Base-by-base conservation (phyloP, 2,888 invertebrate genomes). In the Prenolepis imparis region DNA sequence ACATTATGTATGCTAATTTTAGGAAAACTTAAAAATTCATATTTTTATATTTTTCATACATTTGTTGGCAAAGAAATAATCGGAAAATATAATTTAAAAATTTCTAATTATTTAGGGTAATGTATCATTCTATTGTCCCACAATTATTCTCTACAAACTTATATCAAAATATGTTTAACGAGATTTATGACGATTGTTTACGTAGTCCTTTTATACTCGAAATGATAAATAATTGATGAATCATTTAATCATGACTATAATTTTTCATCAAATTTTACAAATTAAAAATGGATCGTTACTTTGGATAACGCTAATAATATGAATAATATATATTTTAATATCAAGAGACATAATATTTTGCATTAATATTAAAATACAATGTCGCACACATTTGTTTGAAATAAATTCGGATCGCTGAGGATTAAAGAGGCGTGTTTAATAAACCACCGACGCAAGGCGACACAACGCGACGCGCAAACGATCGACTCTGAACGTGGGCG, bases 401-500 rank as follows among this genome's bases (percentile, higher is more conserved):
- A 39, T 39, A 3, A 15, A 41, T 73, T 41, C 9, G 18, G 9
- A 72, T 57, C 18, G 39, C 24, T 0, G 15, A 36, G 21, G 12
- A 59, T 73, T 59, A n/a, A 59, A 73, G 36, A 36, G 70, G n/a
- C 5, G 32, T 28, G 44, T 36, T 63, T 64, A 64, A 64, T n/a
- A 63, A 36, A n/a, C 55, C 32, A 74, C 36, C 28, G 32, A 15
- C 36, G 36, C 36, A 36, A 36, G 6, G 0, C 36, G 6, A 36
- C 55, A 28, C 44, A 36, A 66, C n/a, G 24, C 78, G 57, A 68
- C 57, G 78, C 78, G 44, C 32, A 15, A 70, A 59, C 57, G 59
- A 70, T 59, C 59, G 57, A 67, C 68, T 41, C 55, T 41, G 36
- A 70, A 80, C 70, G 78, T 80, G 78, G 72, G 78, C 72, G 78